phyloP scores from a whole-genome alignment of 2,113 vertebrate species.

The Centropristis striata region DNA sequence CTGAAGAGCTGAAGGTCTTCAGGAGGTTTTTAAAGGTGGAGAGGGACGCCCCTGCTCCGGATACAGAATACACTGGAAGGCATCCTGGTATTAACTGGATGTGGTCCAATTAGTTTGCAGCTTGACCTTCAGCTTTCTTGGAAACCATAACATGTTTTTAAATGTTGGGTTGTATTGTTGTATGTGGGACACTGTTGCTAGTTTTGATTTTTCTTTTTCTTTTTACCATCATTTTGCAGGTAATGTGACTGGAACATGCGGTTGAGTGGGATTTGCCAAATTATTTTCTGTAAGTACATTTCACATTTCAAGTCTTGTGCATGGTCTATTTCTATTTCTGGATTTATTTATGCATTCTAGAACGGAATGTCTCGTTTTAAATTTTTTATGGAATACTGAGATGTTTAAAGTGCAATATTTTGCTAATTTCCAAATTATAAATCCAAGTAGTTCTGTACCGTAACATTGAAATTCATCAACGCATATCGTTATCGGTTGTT shows the following conservation, averaged over 20 bases:
- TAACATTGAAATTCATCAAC: neutral
- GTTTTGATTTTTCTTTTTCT: neutral
- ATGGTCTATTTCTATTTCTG: no score
- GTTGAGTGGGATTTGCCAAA: slow-evolving; percentile 84
- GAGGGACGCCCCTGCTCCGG: no score
- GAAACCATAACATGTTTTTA: neutral
- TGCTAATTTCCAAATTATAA: neutral
- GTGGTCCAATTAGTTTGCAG: neutral
- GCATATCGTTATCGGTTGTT: slow-evolving; percentile 1
- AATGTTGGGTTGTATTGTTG: neutral
- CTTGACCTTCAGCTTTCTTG: neutral
- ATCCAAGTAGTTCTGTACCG: neutral
- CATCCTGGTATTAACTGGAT: neutral
- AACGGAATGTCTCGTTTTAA: neutral
- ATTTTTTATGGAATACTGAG: neutral
- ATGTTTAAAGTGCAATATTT: neutral
- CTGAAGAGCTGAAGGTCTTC: no score
- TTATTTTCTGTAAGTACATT: slow-evolving; percentile 80
- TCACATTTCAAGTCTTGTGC: neutral
- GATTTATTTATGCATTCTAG: no score
- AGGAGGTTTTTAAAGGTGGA: no score
- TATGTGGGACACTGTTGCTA: neutral
- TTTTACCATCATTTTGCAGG: slow-evolving; percentile 61
- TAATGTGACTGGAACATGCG: slow-evolving; percentile 83
- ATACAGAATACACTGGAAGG: neutral